Evolutionary conservation across 2,888 invertebrate genomes (phyloP).

Genomic region (Ophion costatus): DNA sequence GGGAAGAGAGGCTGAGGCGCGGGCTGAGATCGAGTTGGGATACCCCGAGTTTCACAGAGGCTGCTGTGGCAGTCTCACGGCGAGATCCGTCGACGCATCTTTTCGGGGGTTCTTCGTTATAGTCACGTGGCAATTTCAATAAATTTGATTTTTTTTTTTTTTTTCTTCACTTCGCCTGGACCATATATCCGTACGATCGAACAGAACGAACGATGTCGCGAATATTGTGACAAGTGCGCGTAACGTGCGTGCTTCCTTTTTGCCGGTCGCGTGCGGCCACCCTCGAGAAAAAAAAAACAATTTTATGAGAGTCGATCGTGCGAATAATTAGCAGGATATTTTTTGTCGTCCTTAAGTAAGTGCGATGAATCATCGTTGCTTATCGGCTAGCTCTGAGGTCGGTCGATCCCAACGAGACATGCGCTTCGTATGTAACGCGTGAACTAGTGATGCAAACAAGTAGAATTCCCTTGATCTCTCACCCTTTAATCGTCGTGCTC

Average conservation of each 20-base stretch:
- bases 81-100: constrained; percentile 79
- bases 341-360: not conserved
- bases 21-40: constrained; percentile 73
- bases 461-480: constrained; percentile 55
- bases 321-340: not conserved
- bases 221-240: constrained; percentile 56
- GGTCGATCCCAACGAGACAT: not conserved
- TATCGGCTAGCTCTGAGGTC: not conserved
- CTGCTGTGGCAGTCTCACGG: constrained; percentile 78
- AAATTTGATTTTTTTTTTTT: not conserved
- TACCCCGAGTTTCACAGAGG: constrained; percentile 72
- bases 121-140: constrained; percentile 27
- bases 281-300: not conserved
- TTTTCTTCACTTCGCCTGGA: not conserved
- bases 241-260: constrained; percentile 10
- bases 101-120: constrained; percentile 71
- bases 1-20: constrained; percentile 63
- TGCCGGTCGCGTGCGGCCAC: not conserved
- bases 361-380: not conserved
- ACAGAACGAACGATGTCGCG: constrained; percentile 31
- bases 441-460: constrained; percentile 11
- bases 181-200: constrained; percentile 9
- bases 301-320: not conserved
- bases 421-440: not conserved
- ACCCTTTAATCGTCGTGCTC: constrained; percentile 28